Base-by-base conservation (phyloP, 2,797 vertebrate species). In the Ctenochaetus hawaiiensis region DNA sequence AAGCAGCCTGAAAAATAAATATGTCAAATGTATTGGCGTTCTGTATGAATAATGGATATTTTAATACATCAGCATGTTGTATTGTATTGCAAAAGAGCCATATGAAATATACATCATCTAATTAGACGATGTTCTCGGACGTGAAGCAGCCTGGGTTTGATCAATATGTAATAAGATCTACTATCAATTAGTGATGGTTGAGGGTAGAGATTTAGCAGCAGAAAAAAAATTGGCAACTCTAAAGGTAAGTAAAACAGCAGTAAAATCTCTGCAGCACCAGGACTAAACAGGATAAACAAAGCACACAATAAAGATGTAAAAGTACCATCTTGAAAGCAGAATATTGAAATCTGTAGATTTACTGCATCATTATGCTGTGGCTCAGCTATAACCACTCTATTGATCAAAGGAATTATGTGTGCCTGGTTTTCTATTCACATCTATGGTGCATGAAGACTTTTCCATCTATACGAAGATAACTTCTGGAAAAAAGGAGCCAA, bases 101-200 rank as follows among this genome's bases (percentile, higher is more conserved):
- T 82, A 89, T 92, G 84, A 93, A 92, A 94, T 90, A 93, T 90
- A 91, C 89, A 91, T 94, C 81, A 92, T 92, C 91, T 92, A 92
- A 94, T 94, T 93, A 94, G 88, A 83, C 58, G 47, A 75, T 90
- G 85, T 92, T 90, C 85, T 92, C 81, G 84, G 92, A 94, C 82
- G 68, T 87, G 87, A 80, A 53, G 1, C 89, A 89, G 90, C 80
- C 90, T 79, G 82, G 77, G 80, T 92, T 82, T 92, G 90, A 94
- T 94, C 92, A 91, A 94, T 94, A 93, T 81, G 90, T 92, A 93
- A 94, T 92, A 93, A 89, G 92, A 92, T 92, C 89, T 88, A 84
- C 80, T 90, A 92, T 91, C 92, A 94, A 91, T 94, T 94, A 93
- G 88, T 89, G 85, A 91, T 90, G 84, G 84, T 64, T 53, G 64